Evolutionary conservation across 2,113 vertebrate species (phyloP).

Genomic region (Tinamus guttatus): DNA sequence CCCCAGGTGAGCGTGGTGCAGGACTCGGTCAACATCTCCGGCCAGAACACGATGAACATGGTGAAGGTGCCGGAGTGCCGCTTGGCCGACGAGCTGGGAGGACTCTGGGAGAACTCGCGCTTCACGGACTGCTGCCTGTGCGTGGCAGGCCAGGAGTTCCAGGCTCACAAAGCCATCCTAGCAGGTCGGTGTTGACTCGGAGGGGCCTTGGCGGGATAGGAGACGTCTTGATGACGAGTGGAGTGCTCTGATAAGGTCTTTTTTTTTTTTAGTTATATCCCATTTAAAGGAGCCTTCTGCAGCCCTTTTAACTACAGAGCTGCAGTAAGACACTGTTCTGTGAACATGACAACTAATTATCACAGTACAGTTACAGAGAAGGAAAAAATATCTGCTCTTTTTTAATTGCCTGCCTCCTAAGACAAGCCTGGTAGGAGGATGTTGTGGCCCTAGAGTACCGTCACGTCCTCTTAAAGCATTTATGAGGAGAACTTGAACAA

Average conservation of each 20-base stretch:
- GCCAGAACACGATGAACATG: constrained; percentile 97
- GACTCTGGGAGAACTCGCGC: constrained; percentile 95
- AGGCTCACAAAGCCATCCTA: constrained; percentile 92
- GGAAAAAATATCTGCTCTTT: background rate
- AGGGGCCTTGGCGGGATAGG: background rate
- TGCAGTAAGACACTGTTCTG: background rate
- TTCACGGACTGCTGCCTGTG: constrained; percentile 98
- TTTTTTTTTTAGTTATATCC: background rate
- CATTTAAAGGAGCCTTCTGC: background rate
- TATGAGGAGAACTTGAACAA: background rate
- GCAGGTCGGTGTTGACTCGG: constrained; percentile 82
- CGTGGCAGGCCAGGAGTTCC: constrained; percentile 92
- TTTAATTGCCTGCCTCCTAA: background rate
- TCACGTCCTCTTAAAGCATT: background rate
- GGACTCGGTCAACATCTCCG: constrained; percentile 98
- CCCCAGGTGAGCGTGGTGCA: constrained; percentile 97
- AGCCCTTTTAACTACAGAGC: background rate
- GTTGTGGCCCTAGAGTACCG: background rate
- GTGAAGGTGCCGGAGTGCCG: constrained; percentile 96
- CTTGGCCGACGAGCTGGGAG: constrained; percentile 94
- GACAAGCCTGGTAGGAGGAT: background rate
- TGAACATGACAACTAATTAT: background rate
- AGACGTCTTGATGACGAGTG: background rate
- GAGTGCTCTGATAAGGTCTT: background rate
- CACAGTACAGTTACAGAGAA: background rate